Evolutionary conservation across 2,113 vertebrate species (phyloP).

Genomic region (Alectura lathami): DNA sequence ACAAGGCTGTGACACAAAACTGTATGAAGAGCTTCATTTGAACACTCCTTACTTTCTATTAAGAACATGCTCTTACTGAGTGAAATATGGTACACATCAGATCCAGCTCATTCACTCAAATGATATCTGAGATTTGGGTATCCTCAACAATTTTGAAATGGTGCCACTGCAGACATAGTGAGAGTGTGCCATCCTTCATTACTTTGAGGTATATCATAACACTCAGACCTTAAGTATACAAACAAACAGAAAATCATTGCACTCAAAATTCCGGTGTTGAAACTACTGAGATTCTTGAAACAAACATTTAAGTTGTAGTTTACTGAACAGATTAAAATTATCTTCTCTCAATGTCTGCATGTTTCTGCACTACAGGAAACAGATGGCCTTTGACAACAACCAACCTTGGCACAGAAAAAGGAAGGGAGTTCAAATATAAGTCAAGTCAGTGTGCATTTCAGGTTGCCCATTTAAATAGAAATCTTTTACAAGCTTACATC

Average conservation of each 20-base stretch:
- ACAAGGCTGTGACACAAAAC: background rate
- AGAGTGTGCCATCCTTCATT: background rate
- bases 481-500: background rate
- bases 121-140: background rate
- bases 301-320: constrained; percentile 11
- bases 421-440: constrained; percentile 34
- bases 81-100: background rate
- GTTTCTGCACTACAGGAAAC: constrained; percentile 50
- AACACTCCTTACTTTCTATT: background rate
- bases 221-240: background rate
- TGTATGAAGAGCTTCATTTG: background rate
- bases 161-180: background rate
- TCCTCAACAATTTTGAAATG: background rate
- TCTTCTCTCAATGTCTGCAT: background rate
- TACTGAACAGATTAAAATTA: constrained; percentile 30
- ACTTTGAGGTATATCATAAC: background rate
- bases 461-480: constrained; percentile 17
- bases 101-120: background rate
- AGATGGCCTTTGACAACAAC: constrained; percentile 52
- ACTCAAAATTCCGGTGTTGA: background rate
- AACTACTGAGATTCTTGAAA: background rate
- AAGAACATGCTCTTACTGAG: background rate
- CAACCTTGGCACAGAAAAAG: constrained; percentile 10
- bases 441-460: background rate
- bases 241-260: constrained; percentile 7